A percentile compares a stretch with the other conserved stretches of the same genome.
Conservation (phyloP, 2,888 invertebrate genomes). For the Acrocera orbiculus region DNA sequence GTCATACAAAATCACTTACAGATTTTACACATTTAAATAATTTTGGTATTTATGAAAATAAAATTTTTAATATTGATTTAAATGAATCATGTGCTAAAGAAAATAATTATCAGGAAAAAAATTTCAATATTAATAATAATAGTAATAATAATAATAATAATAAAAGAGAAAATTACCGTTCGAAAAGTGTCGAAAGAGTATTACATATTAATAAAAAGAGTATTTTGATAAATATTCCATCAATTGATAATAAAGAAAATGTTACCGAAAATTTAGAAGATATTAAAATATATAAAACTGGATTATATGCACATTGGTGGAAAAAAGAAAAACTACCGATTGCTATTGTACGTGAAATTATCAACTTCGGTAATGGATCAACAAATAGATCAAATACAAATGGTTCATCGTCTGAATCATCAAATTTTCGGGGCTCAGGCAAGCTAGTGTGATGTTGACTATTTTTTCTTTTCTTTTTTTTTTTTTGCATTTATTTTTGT, state of each 20-base stretch:
- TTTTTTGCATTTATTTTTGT: no score
- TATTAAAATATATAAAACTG: conserved; percentile 47
- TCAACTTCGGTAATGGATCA: no score
- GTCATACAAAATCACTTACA: conserved; percentile 13
- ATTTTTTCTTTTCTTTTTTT: conserved; percentile 11
- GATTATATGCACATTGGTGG: conserved; percentile 86
- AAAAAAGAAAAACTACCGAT: conserved; percentile 68
- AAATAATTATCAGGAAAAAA: background rate
- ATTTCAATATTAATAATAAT: conserved; percentile 3
- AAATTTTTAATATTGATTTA: conserved; percentile 22
- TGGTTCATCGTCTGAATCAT: no score
- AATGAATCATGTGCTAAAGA: conserved; percentile 17
- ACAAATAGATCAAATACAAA: no score
- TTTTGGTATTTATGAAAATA: conserved; percentile 28
- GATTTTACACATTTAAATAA: conserved; percentile 25
- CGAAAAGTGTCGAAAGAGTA: conserved; percentile 12
- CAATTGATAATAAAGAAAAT: background rate
- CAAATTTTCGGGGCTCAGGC: conserved; percentile 24
- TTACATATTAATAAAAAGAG: conserved; percentile 25
- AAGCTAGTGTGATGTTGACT: conserved; percentile 18
- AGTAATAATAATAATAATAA: conserved; percentile 2
- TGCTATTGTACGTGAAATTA: conserved; percentile 38
- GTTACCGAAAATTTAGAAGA: background rate
- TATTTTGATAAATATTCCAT: conserved; percentile 20
- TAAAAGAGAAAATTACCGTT: conserved; percentile 7